Evolutionary conservation across 2,113 vertebrate genomes (phyloP).

Genomic region (Phaethon lepturus): DNA sequence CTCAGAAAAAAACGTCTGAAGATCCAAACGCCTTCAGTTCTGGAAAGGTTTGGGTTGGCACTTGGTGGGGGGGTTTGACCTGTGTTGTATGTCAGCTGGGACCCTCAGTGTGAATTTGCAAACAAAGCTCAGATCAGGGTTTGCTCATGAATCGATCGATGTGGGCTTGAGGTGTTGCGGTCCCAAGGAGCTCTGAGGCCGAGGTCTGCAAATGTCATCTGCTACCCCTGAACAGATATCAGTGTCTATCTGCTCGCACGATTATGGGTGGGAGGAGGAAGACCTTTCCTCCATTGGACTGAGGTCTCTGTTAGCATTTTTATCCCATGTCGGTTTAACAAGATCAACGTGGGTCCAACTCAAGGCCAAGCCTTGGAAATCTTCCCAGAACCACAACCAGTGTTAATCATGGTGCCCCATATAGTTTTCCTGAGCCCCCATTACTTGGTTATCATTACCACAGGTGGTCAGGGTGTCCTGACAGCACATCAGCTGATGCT

Average conservation of each 20-base stretch:
- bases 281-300: fast-evolving
- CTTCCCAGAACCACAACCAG: not conserved
- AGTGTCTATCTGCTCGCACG: not conserved
- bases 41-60: not conserved
- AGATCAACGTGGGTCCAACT: not conserved
- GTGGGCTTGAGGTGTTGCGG: not conserved
- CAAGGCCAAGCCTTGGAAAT: not conserved
- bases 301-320: not conserved
- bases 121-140: not conserved
- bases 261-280: not conserved
- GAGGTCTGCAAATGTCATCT: not conserved
- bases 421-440: not conserved
- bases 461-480: fast-evolving
- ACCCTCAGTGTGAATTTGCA: not conserved
- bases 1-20: not conserved
- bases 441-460: not conserved
- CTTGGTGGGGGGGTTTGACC: not conserved
- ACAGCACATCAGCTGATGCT: fast-evolving
- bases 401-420: not conserved
- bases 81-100: not conserved
- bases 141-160: fast-evolving
- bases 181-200: not conserved
- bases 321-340: not conserved
- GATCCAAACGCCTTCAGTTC: not conserved
- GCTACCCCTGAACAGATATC: fast-evolving